Percentiles rank a stretch among this genome's conserved stretches.
These are phyloP conservation scores for Antedon mediterranea DNA, from an alignment of 53 echinoderm and acorn worm species.

Conservation along the genomic window DNA sequence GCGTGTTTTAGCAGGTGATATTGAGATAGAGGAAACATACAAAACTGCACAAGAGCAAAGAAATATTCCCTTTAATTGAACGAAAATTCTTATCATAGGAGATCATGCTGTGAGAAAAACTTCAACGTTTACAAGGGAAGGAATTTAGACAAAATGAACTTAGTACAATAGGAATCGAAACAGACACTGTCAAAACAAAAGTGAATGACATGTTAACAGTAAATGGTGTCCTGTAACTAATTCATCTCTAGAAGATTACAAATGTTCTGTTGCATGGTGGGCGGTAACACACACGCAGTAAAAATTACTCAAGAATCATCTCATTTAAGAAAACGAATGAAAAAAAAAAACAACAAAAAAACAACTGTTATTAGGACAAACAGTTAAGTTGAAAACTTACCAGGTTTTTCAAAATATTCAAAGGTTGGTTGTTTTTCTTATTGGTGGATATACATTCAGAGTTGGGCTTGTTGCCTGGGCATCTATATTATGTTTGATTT, in stretches of 20 bases:
- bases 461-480: background rate
- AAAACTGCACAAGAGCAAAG: background rate
- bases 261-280: background rate
- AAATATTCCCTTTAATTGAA: background rate
- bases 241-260: background rate
- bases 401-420: no score
- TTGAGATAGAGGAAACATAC: background rate
- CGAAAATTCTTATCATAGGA: background rate
- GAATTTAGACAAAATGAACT: background rate
- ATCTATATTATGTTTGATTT: background rate
- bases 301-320: no score
- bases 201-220: background rate
- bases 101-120: background rate
- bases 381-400: no score
- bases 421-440: background rate
- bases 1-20: background rate
- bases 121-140: background rate
- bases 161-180: background rate
- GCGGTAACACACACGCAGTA: background rate
- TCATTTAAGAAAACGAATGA: no score
- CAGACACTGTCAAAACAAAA: background rate
- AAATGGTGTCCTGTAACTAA: background rate
- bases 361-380: no score
- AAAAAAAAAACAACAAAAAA: no score
- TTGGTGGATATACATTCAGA: background rate